These are phyloP conservation scores for Caretta caretta DNA, from an alignment of 2,113 vertebrate genomes.

Conservation along the genomic window DNA sequence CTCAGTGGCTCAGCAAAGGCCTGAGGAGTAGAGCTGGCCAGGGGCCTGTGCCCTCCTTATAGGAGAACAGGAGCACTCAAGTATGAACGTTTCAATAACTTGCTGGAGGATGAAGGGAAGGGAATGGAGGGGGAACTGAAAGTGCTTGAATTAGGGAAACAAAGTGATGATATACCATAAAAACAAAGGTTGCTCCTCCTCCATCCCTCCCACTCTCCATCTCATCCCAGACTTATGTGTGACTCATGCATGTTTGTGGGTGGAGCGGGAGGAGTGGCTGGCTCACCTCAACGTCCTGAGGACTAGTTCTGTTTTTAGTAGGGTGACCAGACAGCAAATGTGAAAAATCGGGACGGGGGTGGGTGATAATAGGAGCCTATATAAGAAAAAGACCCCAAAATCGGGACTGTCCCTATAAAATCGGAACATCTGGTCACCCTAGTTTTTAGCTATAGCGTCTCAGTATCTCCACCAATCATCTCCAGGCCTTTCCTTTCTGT, in stretches of 20 bases:
- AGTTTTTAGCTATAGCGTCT: not conserved
- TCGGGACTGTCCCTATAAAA: no score
- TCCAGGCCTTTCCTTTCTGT: not conserved
- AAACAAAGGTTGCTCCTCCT: not conserved
- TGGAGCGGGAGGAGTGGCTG: not conserved
- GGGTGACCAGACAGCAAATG: no score
- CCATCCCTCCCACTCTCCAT: not conserved
- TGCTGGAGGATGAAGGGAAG: not conserved
- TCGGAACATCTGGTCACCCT: no score
- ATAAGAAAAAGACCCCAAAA: no score
- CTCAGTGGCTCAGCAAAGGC: not conserved
- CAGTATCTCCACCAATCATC: not conserved
- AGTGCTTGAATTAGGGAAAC: not conserved
- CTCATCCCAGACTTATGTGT: not conserved
- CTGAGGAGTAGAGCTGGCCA: not conserved
- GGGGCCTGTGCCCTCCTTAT: not conserved
- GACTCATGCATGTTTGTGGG: not conserved
- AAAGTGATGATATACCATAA: not conserved
- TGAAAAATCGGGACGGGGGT: no score
- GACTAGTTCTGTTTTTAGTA: not conserved
- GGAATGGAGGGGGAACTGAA: accelerated
- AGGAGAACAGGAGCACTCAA: not conserved
- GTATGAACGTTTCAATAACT: not conserved
- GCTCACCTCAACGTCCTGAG: not conserved
- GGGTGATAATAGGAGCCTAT: no score